phyloP scores from a whole-genome alignment of 37 sponge, comb jelly and placozoan genomes.

The Eunapius fragilis region DNA sequence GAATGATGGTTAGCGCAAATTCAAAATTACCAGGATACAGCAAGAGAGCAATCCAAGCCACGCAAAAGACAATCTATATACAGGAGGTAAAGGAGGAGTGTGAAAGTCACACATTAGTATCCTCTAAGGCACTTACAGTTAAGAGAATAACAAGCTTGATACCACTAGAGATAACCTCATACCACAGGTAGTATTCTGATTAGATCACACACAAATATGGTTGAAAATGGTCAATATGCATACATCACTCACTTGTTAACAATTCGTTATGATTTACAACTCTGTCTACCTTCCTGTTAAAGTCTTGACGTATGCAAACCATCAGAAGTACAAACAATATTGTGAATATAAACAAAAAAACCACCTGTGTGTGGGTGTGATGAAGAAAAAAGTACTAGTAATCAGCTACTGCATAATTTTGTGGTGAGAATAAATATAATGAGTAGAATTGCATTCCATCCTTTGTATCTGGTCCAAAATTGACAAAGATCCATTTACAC shows the following conservation, averaged over 20 bases:
- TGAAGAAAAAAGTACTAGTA: neutral
- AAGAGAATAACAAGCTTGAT: slow-evolving; percentile 60
- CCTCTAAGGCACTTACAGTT: slow-evolving; percentile 25
- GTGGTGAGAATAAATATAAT: too few relatives aligned
- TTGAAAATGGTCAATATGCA: neutral
- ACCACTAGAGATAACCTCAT: slow-evolving; percentile 47
- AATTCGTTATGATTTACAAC: neutral
- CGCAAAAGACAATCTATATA: slow-evolving; percentile 30
- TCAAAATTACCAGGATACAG: slow-evolving; percentile 31
- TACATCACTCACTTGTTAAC: neutral
- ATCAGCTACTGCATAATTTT: too few relatives aligned
- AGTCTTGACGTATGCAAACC: neutral
- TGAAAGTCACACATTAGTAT: neutral
- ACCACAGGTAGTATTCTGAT: slow-evolving; percentile 53
- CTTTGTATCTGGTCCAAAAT: too few relatives aligned
- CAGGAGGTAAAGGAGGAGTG: neutral
- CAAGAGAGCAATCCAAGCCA: slow-evolving; percentile 28
- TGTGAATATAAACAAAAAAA: neutral
- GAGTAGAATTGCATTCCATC: too few relatives aligned
- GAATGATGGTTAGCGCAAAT: slow-evolving; percentile 30
- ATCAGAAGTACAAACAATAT: neutral
- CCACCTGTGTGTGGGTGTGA: neutral
- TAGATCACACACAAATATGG: neutral
- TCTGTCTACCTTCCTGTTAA: neutral
- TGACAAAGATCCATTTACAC: too few relatives aligned